Evolutionary conservation across 2,797 vertebrate genomes (phyloP).

Genomic region (Rhyacichthys aspro): DNA sequence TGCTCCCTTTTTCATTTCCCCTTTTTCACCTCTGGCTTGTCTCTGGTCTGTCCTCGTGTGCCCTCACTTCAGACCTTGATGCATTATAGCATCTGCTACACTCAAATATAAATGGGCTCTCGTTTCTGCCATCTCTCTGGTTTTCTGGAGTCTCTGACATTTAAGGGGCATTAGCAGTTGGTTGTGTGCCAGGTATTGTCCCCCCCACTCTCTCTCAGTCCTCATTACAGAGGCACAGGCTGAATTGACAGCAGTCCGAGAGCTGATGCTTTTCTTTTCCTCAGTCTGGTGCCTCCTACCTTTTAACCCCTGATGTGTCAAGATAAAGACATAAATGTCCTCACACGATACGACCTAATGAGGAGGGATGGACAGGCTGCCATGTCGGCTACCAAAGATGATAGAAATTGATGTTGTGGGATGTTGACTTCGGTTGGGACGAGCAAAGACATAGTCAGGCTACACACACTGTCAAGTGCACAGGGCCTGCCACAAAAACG

Average conservation of each 20-base stretch:
- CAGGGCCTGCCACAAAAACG: slow-evolving; percentile 62
- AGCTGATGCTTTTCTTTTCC: slow-evolving; percentile 52
- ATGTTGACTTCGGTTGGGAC: slow-evolving; percentile 43
- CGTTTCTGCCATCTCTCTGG: slow-evolving; percentile 53
- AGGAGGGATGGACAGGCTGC: slow-evolving; percentile 34
- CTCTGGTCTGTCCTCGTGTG: slow-evolving; percentile 47
- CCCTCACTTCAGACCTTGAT: slow-evolving; percentile 46
- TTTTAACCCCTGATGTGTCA: slow-evolving; percentile 50
- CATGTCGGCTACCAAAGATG: slow-evolving; percentile 68
- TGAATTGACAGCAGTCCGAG: slow-evolving; percentile 59
- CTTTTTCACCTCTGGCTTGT: slow-evolving; percentile 25
- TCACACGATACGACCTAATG: slow-evolving; percentile 20
- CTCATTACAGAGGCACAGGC: slow-evolving; percentile 54
- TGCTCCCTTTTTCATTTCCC: slow-evolving; percentile 42
- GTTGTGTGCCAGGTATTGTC: slow-evolving; percentile 68
- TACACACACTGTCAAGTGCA: slow-evolving; percentile 66
- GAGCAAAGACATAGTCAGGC: slow-evolving; percentile 53
- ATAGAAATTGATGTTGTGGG: slow-evolving; percentile 71
- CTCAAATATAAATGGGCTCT: slow-evolving; percentile 74
- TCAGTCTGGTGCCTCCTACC: slow-evolving; percentile 47
- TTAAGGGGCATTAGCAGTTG: slow-evolving; percentile 77
- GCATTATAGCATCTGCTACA: slow-evolving; percentile 61
- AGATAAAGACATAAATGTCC: slow-evolving; percentile 33
- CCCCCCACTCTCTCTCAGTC: slow-evolving; percentile 23
- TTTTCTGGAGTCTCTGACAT: slow-evolving; percentile 71